phyloP scores from a whole-genome alignment of 1,140 invertebrate species.

The Piezodorus guildinii region DNA sequence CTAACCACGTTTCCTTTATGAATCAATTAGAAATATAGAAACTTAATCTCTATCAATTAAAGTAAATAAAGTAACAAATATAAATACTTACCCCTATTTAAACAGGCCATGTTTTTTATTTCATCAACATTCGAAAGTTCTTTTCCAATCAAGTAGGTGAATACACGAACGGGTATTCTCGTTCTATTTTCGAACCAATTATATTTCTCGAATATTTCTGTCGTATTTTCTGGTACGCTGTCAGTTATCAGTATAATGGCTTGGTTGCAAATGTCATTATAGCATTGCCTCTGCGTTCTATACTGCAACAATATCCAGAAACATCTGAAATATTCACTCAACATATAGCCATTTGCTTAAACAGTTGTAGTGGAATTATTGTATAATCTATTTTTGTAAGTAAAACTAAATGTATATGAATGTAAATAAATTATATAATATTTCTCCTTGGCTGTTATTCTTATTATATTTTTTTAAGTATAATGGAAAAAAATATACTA shows the following conservation, averaged over 20 bases:
- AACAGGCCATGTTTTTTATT: constrained; percentile 90
- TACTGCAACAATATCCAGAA: constrained; percentile 33
- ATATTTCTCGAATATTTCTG: constrained; percentile 73
- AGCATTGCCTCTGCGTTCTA: constrained; percentile 33
- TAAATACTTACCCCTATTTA: constrained; percentile 42
- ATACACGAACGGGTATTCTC: constrained; percentile 75
- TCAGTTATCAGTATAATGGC: constrained; percentile 98
- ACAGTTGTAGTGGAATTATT: too few species aligned
- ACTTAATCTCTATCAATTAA: too few species aligned
- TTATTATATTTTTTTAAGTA: too few species aligned
- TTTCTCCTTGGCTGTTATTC: too few species aligned
- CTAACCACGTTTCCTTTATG: too few species aligned
- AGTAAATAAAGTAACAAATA: background rate
- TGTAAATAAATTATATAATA: too few species aligned
- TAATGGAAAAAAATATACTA: too few species aligned
- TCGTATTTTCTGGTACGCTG: constrained; percentile 82
- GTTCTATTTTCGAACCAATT: constrained; percentile 59
- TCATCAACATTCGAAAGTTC: constrained; percentile 87
- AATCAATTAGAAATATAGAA: too few species aligned
- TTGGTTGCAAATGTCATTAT: constrained; percentile 71
- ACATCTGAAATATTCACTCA: too few species aligned
- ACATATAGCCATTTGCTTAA: too few species aligned
- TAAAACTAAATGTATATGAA: too few species aligned
- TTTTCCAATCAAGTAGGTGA: constrained; percentile 92
- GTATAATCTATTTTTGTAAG: too few species aligned